Percentiles rank a stretch among this genome's conserved stretches.
Evolutionary conservation across 2,797 vertebrate species (phyloP).

Genomic region (Notolepis coatsorum): DNA sequence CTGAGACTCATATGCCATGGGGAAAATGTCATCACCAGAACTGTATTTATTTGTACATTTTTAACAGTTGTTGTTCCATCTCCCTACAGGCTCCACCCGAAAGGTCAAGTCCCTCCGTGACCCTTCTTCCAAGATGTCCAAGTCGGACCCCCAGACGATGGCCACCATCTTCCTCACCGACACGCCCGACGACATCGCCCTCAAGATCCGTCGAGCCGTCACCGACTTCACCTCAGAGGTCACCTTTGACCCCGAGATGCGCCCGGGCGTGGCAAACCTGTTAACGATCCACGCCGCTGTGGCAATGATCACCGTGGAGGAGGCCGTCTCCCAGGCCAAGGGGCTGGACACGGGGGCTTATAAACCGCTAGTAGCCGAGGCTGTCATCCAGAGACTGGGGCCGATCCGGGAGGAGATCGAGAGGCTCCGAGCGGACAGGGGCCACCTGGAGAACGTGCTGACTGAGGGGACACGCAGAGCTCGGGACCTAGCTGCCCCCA

Average conservation of each 20-base stretch:
- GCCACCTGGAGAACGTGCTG: slow-evolving; percentile 85
- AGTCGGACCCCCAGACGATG: slow-evolving; percentile 90
- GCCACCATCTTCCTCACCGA: slow-evolving; percentile 89
- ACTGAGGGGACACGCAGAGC: slow-evolving; percentile 82
- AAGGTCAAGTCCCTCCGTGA: slow-evolving; percentile 95
- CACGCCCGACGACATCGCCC: slow-evolving; percentile 87
- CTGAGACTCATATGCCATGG: no score
- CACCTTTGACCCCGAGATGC: slow-evolving; percentile 87
- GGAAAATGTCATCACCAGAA: no score
- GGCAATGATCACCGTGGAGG: slow-evolving; percentile 75
- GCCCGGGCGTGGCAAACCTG: slow-evolving; percentile 93
- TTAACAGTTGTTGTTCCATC: not conserved
- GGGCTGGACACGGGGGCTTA: slow-evolving; percentile 90
- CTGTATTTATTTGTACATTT: no score
- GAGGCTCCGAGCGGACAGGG: slow-evolving; percentile 82
- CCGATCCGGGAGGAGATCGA: slow-evolving; percentile 88
- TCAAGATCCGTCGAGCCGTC: slow-evolving; percentile 92
- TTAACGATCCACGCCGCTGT: slow-evolving; percentile 89
- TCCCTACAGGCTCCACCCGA: slow-evolving; percentile 80
- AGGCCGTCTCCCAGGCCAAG: slow-evolving; percentile 77
- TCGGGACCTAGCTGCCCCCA: slow-evolving; percentile 84
- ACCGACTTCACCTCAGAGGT: slow-evolving; percentile 96
- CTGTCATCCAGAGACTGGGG: slow-evolving; percentile 86
- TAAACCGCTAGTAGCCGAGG: slow-evolving; percentile 88
- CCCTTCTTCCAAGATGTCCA: slow-evolving; percentile 94